Base-by-base conservation (phyloP, 1,140 invertebrate genomes). In the Lepidotrigona ventralis region DNA sequence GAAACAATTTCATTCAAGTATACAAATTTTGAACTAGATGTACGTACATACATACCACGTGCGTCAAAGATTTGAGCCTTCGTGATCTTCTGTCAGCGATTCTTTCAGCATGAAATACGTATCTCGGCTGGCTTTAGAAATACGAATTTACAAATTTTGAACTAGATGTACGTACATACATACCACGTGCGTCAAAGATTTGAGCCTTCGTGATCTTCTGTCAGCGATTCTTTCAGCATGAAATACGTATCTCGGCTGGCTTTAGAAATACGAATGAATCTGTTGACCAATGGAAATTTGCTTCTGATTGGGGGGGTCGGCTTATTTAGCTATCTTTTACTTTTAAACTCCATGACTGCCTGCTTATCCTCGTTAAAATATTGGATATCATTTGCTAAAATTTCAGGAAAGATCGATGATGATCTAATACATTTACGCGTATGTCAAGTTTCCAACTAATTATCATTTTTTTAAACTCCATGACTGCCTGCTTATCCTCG, bases 241-340 rank as follows among this genome's bases (percentile, higher is more conserved):
- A 84, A 81, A 82, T 70, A 77, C 78, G 77, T 64, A 70, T 66
- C 64, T 81, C 60, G 46, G 66, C 46, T 85, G 82, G 58, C 72
- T 84, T 76, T 74, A 51, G 68, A 79, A 70, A 75, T 58, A 81
- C 86, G 83, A 88, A 86, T 88, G 87, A 86, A 58, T 74, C 26
- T 23, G 60, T 69, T 68, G 46, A 56, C 87, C 89, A 90, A 90
- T 90, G 83, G 79, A 84, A 85, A 79, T 83, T 17, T 66, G 53
- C 64, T 83, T 74, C 85, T 86, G 54, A 77, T 6, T 83, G 77
- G 81, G 74, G 83, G 79, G 79, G 84, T 71, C 79, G 68, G 26
- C 76, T 54, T 46, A 66, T 77, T 85, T 81, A 60, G 56, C 21
- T 83, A 83, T 82, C 58, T 83, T 75, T 56, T 81, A 56, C 23